Percentiles rank a stretch among this genome's conserved stretches.
Evolutionary conservation across 2,797 vertebrate species (phyloP).

Genomic region (Garrulus glandarius): DNA sequence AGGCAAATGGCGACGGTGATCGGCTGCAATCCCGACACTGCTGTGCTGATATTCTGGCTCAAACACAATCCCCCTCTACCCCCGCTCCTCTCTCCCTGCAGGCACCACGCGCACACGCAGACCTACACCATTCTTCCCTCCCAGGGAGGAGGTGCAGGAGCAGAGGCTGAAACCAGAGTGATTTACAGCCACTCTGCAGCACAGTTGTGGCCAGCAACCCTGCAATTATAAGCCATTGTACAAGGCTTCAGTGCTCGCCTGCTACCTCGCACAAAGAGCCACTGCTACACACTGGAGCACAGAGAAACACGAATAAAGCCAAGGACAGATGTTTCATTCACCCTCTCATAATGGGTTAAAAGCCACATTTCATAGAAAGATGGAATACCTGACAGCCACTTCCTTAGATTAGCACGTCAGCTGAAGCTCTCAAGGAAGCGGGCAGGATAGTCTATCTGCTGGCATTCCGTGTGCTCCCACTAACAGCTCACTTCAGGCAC

Average conservation of each 20-base stretch:
- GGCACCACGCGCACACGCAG: constrained; percentile 24
- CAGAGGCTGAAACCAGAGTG: not conserved
- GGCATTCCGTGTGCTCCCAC: not conserved
- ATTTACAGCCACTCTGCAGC: constrained; percentile 52
- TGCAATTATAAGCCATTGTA: not conserved
- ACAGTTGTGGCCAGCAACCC: not conserved
- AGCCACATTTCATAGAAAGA: not conserved
- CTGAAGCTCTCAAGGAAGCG: not conserved
- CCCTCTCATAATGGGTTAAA: not conserved
- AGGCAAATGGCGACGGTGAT: not conserved
- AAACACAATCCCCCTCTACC: not conserved
- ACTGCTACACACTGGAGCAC: not conserved
- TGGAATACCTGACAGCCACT: not conserved
- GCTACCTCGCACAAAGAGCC: not conserved
- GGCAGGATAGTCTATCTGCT: not conserved
- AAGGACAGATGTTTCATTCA: not conserved
- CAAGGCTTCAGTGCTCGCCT: not conserved
- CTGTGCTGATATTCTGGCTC: not conserved
- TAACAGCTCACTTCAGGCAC: not conserved
- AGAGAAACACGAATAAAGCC: not conserved
- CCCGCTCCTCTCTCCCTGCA: constrained; percentile 37
- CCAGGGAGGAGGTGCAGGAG: not conserved
- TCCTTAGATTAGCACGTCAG: not conserved
- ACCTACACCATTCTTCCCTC: constrained; percentile 24
- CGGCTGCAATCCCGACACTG: not conserved